Conservation (phyloP, 2,797 vertebrate genomes). For the Threskiornis aethiopicus region DNA sequence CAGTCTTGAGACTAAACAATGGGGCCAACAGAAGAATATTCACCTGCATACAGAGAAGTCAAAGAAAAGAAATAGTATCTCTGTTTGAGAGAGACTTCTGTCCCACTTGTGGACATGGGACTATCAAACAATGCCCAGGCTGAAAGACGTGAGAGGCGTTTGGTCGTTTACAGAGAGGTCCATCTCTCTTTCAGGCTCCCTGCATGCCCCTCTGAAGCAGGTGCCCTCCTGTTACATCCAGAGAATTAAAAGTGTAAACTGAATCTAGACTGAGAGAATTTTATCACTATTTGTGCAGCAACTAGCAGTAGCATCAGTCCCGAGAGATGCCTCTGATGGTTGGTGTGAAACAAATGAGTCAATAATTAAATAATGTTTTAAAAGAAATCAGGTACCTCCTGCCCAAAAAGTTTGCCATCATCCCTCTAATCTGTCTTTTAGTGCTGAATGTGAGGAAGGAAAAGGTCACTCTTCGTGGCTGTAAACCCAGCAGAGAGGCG, state of each 20-base stretch:
- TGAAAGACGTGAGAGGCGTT: background rate
- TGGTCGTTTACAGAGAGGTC: background rate
- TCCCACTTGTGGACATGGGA: background rate
- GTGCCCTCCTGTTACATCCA: background rate
- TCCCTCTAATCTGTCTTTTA: background rate
- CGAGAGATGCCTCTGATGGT: background rate
- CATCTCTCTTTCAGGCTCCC: background rate
- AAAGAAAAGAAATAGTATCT: background rate
- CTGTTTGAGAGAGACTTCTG: background rate
- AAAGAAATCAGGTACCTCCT: background rate
- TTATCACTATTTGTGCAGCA: background rate
- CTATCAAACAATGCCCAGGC: background rate
- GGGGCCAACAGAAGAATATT: background rate
- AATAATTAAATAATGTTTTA: background rate
- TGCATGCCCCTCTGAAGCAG: background rate
- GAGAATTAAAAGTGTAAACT: background rate
- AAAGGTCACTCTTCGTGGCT: background rate
- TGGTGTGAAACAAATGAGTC: background rate
- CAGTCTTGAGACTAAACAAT: background rate
- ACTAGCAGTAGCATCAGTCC: background rate
- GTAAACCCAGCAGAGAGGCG: background rate
- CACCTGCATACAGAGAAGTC: background rate
- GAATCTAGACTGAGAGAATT: background rate
- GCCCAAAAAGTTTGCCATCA: background rate
- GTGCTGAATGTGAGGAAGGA: background rate